Base-by-base conservation (phyloP, 2,113 vertebrate genomes). In the Nycticorax nycticorax region DNA sequence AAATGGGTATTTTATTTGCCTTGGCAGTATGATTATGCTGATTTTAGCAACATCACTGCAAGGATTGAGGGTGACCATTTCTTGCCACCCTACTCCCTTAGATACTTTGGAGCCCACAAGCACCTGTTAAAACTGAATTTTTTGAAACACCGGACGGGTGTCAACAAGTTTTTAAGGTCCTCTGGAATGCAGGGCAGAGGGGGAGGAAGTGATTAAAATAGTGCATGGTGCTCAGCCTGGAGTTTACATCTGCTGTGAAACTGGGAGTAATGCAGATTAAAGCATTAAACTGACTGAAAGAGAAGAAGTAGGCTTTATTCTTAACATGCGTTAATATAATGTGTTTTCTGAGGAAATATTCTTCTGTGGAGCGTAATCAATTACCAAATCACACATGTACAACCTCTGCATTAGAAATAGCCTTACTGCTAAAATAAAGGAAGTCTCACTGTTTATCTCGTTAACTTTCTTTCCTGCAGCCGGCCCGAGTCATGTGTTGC, bases 101-200 rank as follows among this genome's bases (percentile, higher is more conserved):
- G 89, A 76, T 75, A 43, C 35, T 83, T 92, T 23, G 39, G 60
- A 95, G 37, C n/a, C 73, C 83, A 92, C 47, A 81, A 88, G 48
- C 92, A 94, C 85, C 90, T 95, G 68, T 88, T 96, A 83, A 87
- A 96, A 80, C 56, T 9, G 16, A 69, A 80, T 35, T 63, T 93
- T 92, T 80, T 84, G 52, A 96, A 94, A 69, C 63, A 76, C 67
- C 48, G 85, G 73, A 72, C 88, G 93, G 62, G 85, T 97, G 94
- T 82, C 62, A 88, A 74, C 88, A 85, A 90, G 73, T 85, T 96
- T 97, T 81, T 91, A 91, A 94, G 77, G 57, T 82, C 63, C 43
- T 72, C 26, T 78, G 85, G 83, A 94, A 94, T 75, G 71, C 55
- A n/a, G 41, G 28, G 16, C 74, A 90, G 71, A 92, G 35, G 33